Evolutionary conservation across 2,888 invertebrate genomes (phyloP).

Genomic region (Lepidochrysops patricia): DNA sequence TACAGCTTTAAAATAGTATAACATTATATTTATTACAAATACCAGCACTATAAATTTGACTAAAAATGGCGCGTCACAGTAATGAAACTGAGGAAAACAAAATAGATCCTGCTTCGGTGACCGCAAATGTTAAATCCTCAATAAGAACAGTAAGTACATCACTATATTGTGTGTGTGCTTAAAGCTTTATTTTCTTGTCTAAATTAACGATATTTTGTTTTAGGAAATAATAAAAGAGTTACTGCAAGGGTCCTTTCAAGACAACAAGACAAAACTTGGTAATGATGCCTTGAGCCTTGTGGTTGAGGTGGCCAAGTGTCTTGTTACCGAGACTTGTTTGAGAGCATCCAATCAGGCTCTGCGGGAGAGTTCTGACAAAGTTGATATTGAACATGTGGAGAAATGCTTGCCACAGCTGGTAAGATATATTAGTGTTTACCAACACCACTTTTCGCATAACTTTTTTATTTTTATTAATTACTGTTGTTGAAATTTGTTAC

Average conservation of each 20-base stretch:
- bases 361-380: slow-evolving; percentile 54
- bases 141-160: slow-evolving; percentile 44
- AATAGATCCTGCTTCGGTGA: slow-evolving; percentile 49
- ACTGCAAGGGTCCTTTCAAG: slow-evolving; percentile 65
- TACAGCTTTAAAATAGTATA: not conserved
- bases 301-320: slow-evolving; percentile 63
- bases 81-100: slow-evolving; percentile 36
- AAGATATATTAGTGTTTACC: slow-evolving; percentile 31
- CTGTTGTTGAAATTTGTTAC: not conserved
- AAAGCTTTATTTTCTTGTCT: too few species aligned
- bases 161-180: not conserved
- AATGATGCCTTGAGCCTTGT: slow-evolving; percentile 71
- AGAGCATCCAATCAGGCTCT: slow-evolving; percentile 68
- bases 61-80: slow-evolving; percentile 25
- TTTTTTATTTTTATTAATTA: too few species aligned
- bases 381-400: slow-evolving; percentile 71
- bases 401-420: slow-evolving; percentile 74
- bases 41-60: not conserved
- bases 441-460: too few species aligned
- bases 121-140: slow-evolving; percentile 45
- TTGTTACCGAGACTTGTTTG: slow-evolving; percentile 71
- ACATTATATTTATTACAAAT: not conserved
- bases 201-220: not conserved
- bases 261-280: slow-evolving; percentile 71
- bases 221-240: slow-evolving; percentile 73